Evolutionary conservation across 2,888 invertebrate genomes (phyloP).

Genomic region (Melipona beecheii): DNA sequence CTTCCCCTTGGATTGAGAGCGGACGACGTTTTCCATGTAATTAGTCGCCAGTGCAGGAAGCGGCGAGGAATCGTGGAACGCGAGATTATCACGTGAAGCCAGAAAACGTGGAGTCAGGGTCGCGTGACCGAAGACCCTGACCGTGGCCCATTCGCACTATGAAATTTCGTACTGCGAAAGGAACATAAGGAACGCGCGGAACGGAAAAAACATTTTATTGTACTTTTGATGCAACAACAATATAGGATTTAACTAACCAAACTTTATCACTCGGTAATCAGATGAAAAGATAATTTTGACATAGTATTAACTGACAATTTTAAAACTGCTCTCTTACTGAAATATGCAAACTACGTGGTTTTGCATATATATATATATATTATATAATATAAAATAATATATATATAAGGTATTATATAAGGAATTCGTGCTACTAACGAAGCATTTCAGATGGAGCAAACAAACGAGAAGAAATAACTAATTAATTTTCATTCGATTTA

Average conservation of each 20-base stretch:
- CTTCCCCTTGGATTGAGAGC: slow-evolving; percentile 36
- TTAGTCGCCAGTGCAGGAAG: slow-evolving; percentile 42
- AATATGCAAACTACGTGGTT: neutral
- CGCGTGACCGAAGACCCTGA: slow-evolving; percentile 74
- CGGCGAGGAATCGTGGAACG: slow-evolving; percentile 49
- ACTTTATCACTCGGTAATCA: too few relatives aligned
- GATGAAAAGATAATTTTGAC: too few relatives aligned
- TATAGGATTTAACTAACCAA: too few relatives aligned
- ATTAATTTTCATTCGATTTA: neutral
- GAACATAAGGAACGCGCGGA: neutral
- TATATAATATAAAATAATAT: too few relatives aligned
- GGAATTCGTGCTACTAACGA: neutral
- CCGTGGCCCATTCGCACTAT: slow-evolving; percentile 67
- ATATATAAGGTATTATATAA: too few relatives aligned
- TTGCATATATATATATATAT: neutral
- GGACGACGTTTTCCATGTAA: slow-evolving; percentile 52
- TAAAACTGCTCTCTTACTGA: too few relatives aligned
- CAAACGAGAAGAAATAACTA: neutral
- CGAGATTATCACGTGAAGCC: slow-evolving; percentile 59
- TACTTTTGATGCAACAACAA: too few relatives aligned
- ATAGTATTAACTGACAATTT: too few relatives aligned
- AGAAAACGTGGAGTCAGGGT: slow-evolving; percentile 69
- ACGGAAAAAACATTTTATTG: neutral
- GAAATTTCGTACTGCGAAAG: slow-evolving; percentile 52
- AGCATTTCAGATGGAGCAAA: neutral